Conservation (phyloP, 2,797 vertebrate species). For the Poecilia velifera region DNA sequence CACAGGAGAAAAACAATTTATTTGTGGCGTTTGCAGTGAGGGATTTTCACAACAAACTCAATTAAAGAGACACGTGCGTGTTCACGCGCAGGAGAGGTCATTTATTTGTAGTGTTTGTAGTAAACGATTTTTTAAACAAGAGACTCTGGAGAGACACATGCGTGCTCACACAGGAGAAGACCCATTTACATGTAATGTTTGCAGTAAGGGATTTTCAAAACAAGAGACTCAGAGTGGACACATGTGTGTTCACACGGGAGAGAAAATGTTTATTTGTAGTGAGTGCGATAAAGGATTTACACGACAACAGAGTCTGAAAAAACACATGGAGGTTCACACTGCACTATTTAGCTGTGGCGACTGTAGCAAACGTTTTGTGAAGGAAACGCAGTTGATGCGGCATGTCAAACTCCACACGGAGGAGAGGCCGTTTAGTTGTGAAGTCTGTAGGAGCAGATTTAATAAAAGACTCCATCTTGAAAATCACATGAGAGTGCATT, state of each 20-base stretch:
- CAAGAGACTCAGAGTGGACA: neutral
- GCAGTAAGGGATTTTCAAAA: neutral
- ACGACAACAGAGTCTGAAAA: slow-evolving; percentile 3
- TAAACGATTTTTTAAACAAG: slow-evolving; percentile 1
- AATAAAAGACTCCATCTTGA: slow-evolving; percentile 6
- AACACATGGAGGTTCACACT: neutral
- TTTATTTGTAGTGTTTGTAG: neutral
- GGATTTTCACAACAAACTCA: neutral
- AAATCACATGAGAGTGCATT: neutral
- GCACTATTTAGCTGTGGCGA: neutral
- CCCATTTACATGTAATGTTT: neutral
- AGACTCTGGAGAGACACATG: neutral
- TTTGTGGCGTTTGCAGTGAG: neutral
- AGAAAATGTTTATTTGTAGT: neutral
- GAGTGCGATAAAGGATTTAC: neutral
- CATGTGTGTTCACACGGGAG: neutral
- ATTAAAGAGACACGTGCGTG: neutral
- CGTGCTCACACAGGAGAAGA: neutral
- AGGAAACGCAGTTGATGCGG: neutral
- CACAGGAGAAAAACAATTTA: neutral
- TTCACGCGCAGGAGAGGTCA: neutral
- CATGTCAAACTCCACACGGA: neutral
- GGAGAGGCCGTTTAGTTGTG: neutral
- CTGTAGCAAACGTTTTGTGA: neutral
- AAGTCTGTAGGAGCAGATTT: neutral